Evolutionary conservation across 2,888 invertebrate genomes (phyloP).

Genomic region (Ophion costatus): DNA sequence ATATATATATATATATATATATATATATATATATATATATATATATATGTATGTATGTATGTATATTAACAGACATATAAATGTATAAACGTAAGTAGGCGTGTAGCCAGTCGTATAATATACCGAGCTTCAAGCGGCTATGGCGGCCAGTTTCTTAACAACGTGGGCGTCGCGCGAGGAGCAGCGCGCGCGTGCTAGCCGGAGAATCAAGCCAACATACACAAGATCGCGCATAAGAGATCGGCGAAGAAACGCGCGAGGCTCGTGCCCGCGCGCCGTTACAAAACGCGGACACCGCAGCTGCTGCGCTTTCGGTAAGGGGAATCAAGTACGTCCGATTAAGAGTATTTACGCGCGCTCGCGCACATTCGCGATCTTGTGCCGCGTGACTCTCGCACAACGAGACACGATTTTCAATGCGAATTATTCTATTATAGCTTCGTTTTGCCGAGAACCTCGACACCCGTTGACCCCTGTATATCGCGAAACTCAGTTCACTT

Average conservation of each 20-base stretch:
- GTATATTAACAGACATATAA: slow-evolving; percentile 11
- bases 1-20: too few relatives aligned
- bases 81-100: slow-evolving; percentile 45
- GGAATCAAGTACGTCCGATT: slow-evolving; percentile 64
- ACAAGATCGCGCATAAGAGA: slow-evolving; percentile 35
- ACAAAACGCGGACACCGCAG: slow-evolving; percentile 54
- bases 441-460: neutral
- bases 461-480: neutral
- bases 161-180: slow-evolving; percentile 44
- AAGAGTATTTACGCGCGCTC: slow-evolving; percentile 51
- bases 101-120: slow-evolving; percentile 39
- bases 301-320: slow-evolving; percentile 52
- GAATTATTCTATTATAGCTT: neutral
- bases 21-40: too few relatives aligned
- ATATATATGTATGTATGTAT: too few relatives aligned
- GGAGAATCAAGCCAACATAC: slow-evolving; percentile 7
- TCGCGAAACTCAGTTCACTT: neutral
- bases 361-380: neutral
- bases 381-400: neutral
- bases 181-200: slow-evolving; percentile 36
- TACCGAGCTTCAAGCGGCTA: slow-evolving; percentile 30
- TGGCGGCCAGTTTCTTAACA: slow-evolving; percentile 44
- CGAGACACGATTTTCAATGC: neutral
- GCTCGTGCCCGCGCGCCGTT: slow-evolving; percentile 59
- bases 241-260: slow-evolving; percentile 50